Conservation (phyloP, 2,888 invertebrate genomes). For the Agonopterix heracliana region DNA sequence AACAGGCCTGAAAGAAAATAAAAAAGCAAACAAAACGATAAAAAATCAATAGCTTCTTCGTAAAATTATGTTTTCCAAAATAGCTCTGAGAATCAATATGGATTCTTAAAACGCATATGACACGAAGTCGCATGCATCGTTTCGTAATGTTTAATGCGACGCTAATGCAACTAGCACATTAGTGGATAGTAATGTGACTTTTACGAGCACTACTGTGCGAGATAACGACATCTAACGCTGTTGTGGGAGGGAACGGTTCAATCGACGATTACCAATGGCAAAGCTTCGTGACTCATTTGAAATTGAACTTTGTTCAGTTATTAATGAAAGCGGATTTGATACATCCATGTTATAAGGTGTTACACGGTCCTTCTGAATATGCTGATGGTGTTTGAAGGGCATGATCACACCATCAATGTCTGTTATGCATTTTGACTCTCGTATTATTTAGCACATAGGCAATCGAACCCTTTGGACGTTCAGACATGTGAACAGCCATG, state of each 20-base stretch:
- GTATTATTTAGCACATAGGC: too few relatives aligned
- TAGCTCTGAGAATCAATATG: too few relatives aligned
- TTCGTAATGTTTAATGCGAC: conserved; percentile 63
- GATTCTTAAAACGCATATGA: not conserved
- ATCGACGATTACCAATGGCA: conserved; percentile 20
- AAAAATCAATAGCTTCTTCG: too few relatives aligned
- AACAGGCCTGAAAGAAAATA: too few relatives aligned
- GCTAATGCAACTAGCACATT: conserved; percentile 64
- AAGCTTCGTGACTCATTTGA: not conserved
- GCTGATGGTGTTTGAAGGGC: too few relatives aligned
- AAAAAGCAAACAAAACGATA: too few relatives aligned
- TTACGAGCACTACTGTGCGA: conserved; percentile 46
- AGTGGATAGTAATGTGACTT: conserved; percentile 59
- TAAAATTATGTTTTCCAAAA: too few relatives aligned
- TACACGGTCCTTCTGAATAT: not conserved
- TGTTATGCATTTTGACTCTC: too few relatives aligned
- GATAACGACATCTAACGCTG: conserved; percentile 47
- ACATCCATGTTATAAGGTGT: too few relatives aligned
- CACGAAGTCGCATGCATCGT: conserved; percentile 27
- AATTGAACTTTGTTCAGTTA: not conserved
- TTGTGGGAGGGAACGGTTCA: conserved; percentile 24
- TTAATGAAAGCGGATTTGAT: not conserved
- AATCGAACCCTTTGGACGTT: too few relatives aligned
- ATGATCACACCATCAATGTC: too few relatives aligned
- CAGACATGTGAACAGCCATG: too few relatives aligned